A percentile compares a stretch with the other conserved stretches of the same genome.
Evolutionary conservation across 2,113 vertebrate genomes (phyloP).

Genomic region (Lagopus muta): DNA sequence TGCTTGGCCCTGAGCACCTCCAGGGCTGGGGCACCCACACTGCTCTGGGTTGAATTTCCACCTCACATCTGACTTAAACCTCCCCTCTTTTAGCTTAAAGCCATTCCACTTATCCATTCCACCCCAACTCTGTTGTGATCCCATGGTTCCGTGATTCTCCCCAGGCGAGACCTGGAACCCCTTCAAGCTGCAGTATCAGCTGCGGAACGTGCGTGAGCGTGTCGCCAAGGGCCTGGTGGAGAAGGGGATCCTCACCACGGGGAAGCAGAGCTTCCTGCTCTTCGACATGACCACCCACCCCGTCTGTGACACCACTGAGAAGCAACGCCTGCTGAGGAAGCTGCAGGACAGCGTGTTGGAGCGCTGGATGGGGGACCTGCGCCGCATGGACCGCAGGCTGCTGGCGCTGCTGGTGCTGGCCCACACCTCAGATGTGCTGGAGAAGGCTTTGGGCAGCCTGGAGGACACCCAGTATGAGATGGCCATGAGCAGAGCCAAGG

Average conservation of each 20-base stretch:
- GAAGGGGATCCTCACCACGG: constrained; percentile 87
- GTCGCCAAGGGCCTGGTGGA: constrained; percentile 87
- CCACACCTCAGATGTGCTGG: constrained; percentile 83
- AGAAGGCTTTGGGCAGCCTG: constrained; percentile 79
- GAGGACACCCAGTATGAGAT: constrained; percentile 79
- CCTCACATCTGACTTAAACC: neutral
- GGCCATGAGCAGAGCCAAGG: constrained; percentile 78
- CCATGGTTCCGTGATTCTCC: neutral
- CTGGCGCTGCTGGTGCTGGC: constrained; percentile 84
- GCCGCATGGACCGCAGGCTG: constrained; percentile 80
- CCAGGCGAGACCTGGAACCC: constrained; percentile 90
- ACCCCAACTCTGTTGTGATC: no score
- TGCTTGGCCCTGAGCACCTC: no score
- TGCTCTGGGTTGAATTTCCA: neutral
- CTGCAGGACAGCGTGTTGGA: constrained; percentile 84
- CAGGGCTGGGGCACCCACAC: no score
- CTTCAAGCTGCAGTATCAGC: constrained; percentile 87
- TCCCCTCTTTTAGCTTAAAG: no score
- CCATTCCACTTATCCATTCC: no score
- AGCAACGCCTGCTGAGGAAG: constrained; percentile 81
- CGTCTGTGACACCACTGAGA: constrained; percentile 79
- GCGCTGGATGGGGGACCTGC: constrained; percentile 83
- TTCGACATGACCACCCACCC: constrained; percentile 92
- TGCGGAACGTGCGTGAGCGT: constrained; percentile 85
- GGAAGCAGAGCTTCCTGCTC: constrained; percentile 89